Evolutionary conservation across 2,113 vertebrate species (phyloP), one percentile per base, ranked within the genome.

Genomic region (Synchiropus splendidus): DNA sequence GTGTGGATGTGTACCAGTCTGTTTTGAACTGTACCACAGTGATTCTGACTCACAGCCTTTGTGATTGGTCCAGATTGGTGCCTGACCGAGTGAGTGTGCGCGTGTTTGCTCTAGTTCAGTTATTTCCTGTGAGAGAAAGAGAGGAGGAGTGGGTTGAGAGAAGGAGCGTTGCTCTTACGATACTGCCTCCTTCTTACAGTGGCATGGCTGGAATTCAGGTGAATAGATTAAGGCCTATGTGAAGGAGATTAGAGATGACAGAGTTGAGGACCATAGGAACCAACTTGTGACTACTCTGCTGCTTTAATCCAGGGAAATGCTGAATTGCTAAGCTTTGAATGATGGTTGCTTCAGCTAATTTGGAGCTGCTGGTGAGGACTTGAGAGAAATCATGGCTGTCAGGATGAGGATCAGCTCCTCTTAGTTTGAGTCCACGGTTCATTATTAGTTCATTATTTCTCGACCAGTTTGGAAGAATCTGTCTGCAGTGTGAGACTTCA

Each of bases 121-220:
- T 72, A 54, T 46, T 79, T 64, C 44, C 48, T 67, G 53, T 12
- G 32, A 39, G 36, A 51, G 43, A 48, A 51, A n/a, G 46, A 31
- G 30, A 51, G 40, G 33, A 50, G 45, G 31, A 51, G 41, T 46
- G 46, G 31, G 44, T 17, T 1, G 6, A 36, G 16, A 35, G 18
- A 65, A 44, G 54, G 59, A 63, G 55, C 47, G 45, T 44, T 44
- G 38, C 45, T 31, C 14, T 31, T 39, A 11, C 35, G 40, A 61
- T 64, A 51, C 51, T 47, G 49, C 64, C 65, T 64, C 75, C 54
- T 73, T 70, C 51, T 49, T 9, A 17, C 47, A 34, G 41, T 45
- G 68, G 68, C 54, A 79, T 79, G 72, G 56, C 52, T 65, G 72
- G 75, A 81, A 80, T 82, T 60, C 68, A 72, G 72, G 61, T 78